A percentile compares a stretch with the other conserved stretches of the same genome.
phyloP scores from a whole-genome alignment of 2,113 vertebrate genomes.

The Clarias magur region DNA sequence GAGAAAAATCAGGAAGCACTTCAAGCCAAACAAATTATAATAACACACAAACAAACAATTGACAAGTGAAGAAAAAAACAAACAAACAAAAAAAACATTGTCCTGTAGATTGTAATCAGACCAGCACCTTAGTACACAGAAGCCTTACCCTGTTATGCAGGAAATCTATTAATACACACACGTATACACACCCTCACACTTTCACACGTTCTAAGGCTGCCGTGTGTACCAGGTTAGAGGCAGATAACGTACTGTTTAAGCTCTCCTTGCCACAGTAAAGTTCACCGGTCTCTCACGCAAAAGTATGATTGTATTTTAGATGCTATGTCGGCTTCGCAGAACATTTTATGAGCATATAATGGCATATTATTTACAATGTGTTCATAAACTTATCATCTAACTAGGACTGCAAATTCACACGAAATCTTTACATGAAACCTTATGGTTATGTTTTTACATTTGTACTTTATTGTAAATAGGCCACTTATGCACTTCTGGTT shows the following conservation, averaged over 20 bases:
- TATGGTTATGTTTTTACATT: no score
- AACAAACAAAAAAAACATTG: not conserved
- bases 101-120: not conserved
- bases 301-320: not conserved
- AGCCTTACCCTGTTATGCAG: not conserved
- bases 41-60: no score
- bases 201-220: not conserved
- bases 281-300: not conserved
- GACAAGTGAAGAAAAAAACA: no score
- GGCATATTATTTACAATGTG: not conserved
- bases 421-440: not conserved
- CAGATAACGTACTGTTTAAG: not conserved
- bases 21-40: not conserved
- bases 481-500: no score
- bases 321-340: not conserved
- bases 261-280: not conserved
- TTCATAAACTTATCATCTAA: not conserved
- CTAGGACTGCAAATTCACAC: not conserved
- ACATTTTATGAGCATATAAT: not conserved
- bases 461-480: no score
- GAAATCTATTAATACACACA: constrained; percentile 14
- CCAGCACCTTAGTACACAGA: not conserved
- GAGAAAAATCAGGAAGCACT: not conserved
- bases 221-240: not conserved
- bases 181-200: not conserved